Percentiles rank a stretch among this genome's conserved stretches.
These are phyloP conservation scores for Centrocercus urophasianus DNA, from an alignment of 2,113 vertebrate genomes.

Conservation along the genomic window DNA sequence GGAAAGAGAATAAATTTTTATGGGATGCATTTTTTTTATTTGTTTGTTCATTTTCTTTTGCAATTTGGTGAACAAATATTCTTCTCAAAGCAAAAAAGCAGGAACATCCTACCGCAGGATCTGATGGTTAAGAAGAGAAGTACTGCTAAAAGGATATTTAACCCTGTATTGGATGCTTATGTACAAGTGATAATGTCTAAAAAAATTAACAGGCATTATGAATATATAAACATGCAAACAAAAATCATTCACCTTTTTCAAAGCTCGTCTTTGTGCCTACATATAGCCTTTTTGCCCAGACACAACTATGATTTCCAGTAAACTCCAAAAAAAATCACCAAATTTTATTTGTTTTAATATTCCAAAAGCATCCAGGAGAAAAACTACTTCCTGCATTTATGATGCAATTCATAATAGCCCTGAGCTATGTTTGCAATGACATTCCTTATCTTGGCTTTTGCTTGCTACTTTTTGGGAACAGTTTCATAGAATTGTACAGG, in stretches of 20 bases:
- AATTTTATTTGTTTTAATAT: neutral
- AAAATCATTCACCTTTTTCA: neutral
- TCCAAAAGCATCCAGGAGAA: conserved; percentile 7
- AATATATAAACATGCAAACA: neutral
- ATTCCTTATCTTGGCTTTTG: conserved; percentile 36
- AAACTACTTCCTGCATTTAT: neutral
- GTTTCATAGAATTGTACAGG: neutral
- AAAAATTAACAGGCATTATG: neutral
- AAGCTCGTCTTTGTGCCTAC: neutral
- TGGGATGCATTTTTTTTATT: neutral
- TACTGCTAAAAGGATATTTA: neutral
- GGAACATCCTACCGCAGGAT: neutral
- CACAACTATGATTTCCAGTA: accelerated
- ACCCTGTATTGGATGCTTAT: neutral
- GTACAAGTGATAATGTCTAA: neutral
- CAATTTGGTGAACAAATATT: neutral
- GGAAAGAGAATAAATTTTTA: neutral
- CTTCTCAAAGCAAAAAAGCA: neutral
- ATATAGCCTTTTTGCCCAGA: neutral
- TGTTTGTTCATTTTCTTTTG: neutral
- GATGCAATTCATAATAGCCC: conserved; percentile 20
- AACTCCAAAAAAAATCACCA: neutral
- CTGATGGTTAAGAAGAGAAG: neutral
- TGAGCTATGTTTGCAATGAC: neutral
- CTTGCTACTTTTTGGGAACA: neutral